Evolutionary conservation across 2,888 invertebrate species (phyloP).

Genomic region (Megamerina dolium): DNA sequence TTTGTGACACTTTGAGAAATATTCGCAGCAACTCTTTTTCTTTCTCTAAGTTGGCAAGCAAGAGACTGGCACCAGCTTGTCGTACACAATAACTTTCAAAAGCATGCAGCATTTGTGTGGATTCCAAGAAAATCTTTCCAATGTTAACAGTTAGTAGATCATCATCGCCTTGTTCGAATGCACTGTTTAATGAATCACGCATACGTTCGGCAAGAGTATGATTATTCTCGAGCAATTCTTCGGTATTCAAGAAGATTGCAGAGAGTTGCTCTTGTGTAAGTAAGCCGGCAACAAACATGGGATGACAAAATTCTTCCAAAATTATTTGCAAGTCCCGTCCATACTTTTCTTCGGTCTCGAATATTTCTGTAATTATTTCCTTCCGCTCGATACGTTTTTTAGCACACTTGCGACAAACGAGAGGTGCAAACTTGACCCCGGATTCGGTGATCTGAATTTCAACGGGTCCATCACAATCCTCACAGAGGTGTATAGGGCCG

Average conservation of each 20-base stretch:
- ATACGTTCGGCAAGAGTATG: constrained; percentile 79
- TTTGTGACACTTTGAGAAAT: constrained; percentile 91
- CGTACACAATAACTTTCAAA: constrained; percentile 94
- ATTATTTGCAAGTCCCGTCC: constrained; percentile 89
- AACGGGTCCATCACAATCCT: constrained; percentile 79
- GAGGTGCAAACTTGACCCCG: constrained; percentile 67
- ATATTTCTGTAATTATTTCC: constrained; percentile 90
- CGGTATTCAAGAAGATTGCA: constrained; percentile 88
- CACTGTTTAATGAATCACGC: constrained; percentile 79
- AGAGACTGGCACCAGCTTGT: constrained; percentile 82
- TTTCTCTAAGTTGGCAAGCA: constrained; percentile 85
- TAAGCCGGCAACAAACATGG: constrained; percentile 87
- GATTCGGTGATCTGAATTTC: constrained; percentile 69
- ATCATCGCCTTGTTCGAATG: constrained; percentile 72
- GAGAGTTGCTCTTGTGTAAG: constrained; percentile 85
- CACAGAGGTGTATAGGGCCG: constrained; percentile 65
- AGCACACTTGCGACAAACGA: constrained; percentile 81
- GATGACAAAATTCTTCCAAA: constrained; percentile 86
- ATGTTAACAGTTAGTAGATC: constrained; percentile 85
- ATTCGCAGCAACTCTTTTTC: constrained; percentile 90
- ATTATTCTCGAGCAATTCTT: constrained; percentile 85
- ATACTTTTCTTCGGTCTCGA: constrained; percentile 94
- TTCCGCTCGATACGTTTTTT: constrained; percentile 85
- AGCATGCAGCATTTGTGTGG: constrained; percentile 86
- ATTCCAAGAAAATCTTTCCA: constrained; percentile 84